Percentiles rank a stretch among this genome's conserved stretches.
These are phyloP conservation scores for Eretmodus cyanostictus DNA, from an alignment of 2,113 vertebrate species.

Conservation along the genomic window DNA sequence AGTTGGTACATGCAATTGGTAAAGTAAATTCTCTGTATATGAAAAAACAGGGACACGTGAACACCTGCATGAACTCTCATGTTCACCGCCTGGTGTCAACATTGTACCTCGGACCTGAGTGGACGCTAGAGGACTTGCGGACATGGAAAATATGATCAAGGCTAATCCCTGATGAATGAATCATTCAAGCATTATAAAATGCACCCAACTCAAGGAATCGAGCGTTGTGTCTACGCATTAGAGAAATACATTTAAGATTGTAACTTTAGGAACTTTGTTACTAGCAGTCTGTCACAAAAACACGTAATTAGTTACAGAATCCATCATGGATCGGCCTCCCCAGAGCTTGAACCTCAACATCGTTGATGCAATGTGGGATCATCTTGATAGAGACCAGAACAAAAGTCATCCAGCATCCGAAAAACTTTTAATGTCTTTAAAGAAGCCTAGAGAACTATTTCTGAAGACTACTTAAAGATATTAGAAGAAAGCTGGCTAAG, in stretches of 20 bases:
- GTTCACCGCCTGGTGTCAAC: background rate
- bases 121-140: background rate
- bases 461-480: background rate
- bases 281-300: background rate
- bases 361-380: background rate
- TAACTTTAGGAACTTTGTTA: background rate
- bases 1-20: background rate
- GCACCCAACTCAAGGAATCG: background rate
- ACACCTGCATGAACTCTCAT: background rate
- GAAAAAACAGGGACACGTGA: background rate
- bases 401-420: background rate
- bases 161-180: background rate
- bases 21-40: background rate
- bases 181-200: background rate
- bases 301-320: background rate
- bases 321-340: background rate
- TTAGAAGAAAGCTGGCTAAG: background rate
- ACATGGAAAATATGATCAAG: background rate
- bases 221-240: background rate
- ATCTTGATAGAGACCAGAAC: background rate
- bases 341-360: background rate
- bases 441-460: background rate
- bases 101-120: background rate
- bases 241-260: background rate
- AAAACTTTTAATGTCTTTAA: background rate